Percentiles rank a stretch among this genome's conserved stretches.
Evolutionary conservation across 1,140 invertebrate genomes (phyloP).

Genomic region (Drosophila auraria): DNA sequence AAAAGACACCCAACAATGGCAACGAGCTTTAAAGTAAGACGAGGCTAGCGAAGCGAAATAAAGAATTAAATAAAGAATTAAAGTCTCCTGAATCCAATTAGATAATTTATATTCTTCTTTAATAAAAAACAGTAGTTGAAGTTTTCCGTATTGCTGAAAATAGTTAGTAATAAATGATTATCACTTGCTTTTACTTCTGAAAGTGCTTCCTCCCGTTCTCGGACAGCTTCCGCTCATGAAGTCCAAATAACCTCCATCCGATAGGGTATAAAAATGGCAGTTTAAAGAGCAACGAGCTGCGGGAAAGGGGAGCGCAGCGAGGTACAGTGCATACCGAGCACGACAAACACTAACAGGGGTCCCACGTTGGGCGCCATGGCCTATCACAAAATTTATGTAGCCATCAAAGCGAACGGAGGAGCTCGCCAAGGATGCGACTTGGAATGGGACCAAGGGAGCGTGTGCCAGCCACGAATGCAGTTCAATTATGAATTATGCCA

Average conservation of each 20-base stretch:
- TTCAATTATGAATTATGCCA: slow-evolving; percentile 83
- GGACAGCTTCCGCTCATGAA: not conserved
- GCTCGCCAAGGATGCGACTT: slow-evolving; percentile 15
- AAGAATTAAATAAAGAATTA: slow-evolving; percentile 9
- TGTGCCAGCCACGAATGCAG: slow-evolving; percentile 56
- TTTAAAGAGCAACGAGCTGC: not conserved
- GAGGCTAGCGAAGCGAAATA: not conserved
- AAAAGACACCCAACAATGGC: slow-evolving; percentile 42
- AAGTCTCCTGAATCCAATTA: not conserved
- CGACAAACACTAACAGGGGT: slow-evolving; percentile 21
- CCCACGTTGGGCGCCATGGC: slow-evolving; percentile 40
- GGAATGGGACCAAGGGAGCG: slow-evolving; percentile 13
- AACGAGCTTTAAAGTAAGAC: not conserved
- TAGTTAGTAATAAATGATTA: not conserved
- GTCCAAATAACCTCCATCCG: no score
- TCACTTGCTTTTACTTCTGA: no score
- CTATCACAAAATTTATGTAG: slow-evolving; percentile 64
- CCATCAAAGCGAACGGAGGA: slow-evolving; percentile 45
- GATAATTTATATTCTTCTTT: not conserved
- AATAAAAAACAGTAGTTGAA: not conserved
- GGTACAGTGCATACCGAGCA: slow-evolving; percentile 27
- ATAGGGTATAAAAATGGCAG: slow-evolving; percentile 28
- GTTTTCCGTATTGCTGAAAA: not conserved
- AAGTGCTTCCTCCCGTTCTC: not conserved
- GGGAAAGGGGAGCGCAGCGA: not conserved